Percentiles rank a stretch among this genome's conserved stretches.
Conservation (phyloP, 2,113 vertebrate genomes). For the Heliornis fulica region DNA sequence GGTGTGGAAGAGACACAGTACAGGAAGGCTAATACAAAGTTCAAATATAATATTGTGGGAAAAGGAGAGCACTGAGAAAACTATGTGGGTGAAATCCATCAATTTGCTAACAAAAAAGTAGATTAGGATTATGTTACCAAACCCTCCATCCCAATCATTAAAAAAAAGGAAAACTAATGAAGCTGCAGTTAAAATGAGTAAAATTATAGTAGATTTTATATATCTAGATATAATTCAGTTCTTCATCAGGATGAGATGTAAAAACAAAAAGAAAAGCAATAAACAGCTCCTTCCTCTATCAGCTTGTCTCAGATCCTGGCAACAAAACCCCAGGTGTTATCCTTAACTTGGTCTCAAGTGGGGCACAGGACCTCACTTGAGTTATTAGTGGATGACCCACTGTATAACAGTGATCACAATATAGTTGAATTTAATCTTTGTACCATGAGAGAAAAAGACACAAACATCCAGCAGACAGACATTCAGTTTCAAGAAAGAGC, state of each 20-base stretch:
- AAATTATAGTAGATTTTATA: neutral
- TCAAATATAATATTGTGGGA: neutral
- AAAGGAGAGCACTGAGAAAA: neutral
- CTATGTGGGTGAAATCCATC: neutral
- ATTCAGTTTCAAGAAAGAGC: neutral
- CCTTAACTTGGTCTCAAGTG: neutral
- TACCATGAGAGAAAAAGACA: neutral
- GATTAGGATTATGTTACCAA: neutral
- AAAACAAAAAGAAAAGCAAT: neutral
- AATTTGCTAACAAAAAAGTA: neutral
- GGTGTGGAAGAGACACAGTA: neutral
- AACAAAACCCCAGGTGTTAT: accelerated
- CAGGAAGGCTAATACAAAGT: neutral
- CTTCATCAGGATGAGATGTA: neutral
- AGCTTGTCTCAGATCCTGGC: neutral
- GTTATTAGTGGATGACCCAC: neutral
- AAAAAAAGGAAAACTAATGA: neutral
- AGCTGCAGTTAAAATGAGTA: neutral
- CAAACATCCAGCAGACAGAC: neutral
- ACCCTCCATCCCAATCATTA: too few species aligned
- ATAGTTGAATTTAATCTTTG: neutral
- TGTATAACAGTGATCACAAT: neutral
- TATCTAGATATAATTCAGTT: neutral
- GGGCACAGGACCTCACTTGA: neutral
- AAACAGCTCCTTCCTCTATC: neutral